phyloP scores from a whole-genome alignment of 2,888 invertebrate genomes.

The Pyrochroa serraticornis region DNA sequence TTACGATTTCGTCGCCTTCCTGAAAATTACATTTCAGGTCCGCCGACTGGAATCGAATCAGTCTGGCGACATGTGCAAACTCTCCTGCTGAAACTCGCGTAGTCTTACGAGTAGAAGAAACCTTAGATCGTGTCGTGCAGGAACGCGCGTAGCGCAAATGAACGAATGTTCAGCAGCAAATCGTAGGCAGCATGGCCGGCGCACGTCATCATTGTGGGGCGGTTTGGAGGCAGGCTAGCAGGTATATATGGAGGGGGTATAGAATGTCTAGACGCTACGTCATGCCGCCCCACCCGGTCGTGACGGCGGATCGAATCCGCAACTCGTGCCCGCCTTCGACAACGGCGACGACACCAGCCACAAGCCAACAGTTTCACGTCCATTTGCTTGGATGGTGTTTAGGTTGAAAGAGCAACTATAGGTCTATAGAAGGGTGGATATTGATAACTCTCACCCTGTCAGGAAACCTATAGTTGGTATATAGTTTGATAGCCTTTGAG shows the following conservation, averaged over 20 bases:
- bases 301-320: slow-evolving; percentile 32
- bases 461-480: too few relatives aligned
- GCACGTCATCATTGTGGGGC: slow-evolving; percentile 30
- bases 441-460: too few relatives aligned
- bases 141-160: neutral
- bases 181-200: slow-evolving; percentile 28
- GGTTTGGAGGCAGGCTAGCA: slow-evolving; percentile 31
- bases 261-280: slow-evolving; percentile 38
- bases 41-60: neutral
- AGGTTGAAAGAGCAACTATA: neutral
- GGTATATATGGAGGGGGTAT: slow-evolving; percentile 32
- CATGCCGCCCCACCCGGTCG: slow-evolving; percentile 33
- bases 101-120: neutral
- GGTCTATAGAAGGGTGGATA: neutral
- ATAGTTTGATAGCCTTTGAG: too few relatives aligned
- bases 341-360: slow-evolving; percentile 21
- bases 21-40: neutral
- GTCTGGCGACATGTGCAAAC: neutral
- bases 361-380: neutral
- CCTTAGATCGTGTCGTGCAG: neutral
- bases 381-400: neutral
- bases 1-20: neutral
- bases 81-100: too few relatives aligned
- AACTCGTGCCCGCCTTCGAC: slow-evolving; percentile 22
- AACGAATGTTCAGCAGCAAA: slow-evolving; percentile 1